Evolutionary conservation across 2,113 vertebrate species (phyloP).

Genomic region (Lanius ludovicianus): DNA sequence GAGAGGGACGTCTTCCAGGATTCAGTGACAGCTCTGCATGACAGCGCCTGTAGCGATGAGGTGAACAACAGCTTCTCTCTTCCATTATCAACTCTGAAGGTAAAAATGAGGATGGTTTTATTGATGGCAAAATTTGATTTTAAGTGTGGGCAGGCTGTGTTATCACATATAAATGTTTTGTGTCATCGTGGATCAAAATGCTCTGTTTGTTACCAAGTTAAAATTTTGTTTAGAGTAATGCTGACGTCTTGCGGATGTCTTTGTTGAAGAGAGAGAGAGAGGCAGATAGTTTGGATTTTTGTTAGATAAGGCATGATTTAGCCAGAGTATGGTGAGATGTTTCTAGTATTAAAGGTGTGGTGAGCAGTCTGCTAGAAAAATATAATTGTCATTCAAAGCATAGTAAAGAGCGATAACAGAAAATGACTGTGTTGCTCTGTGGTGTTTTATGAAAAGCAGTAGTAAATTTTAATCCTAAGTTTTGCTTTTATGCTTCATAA

Average conservation of each 20-base stretch:
- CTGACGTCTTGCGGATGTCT: neutral
- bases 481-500: neutral
- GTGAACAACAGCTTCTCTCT: constrained; percentile 69
- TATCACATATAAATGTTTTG: neutral
- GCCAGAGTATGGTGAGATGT: neutral
- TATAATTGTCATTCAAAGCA: neutral
- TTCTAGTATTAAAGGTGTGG: neutral
- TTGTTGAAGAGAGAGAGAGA: neutral
- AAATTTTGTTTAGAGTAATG: neutral
- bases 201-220: neutral
- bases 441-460: neutral
- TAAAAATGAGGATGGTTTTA: constrained; percentile 54
- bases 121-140: neutral
- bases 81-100: constrained; percentile 81
- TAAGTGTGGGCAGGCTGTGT: neutral
- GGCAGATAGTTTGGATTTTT: neutral
- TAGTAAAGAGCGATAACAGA: neutral
- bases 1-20: constrained; percentile 81
- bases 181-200: neutral
- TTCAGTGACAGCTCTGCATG: constrained; percentile 82
- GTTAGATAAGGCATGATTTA: neutral
- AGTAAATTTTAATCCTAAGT: neutral
- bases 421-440: neutral
- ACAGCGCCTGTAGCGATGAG: constrained; percentile 77
- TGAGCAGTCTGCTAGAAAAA: neutral